A percentile compares a stretch with the other conserved stretches of the same genome.
Evolutionary conservation across 2,113 vertebrate species (phyloP).

Genomic region (Salvator merianae): DNA sequence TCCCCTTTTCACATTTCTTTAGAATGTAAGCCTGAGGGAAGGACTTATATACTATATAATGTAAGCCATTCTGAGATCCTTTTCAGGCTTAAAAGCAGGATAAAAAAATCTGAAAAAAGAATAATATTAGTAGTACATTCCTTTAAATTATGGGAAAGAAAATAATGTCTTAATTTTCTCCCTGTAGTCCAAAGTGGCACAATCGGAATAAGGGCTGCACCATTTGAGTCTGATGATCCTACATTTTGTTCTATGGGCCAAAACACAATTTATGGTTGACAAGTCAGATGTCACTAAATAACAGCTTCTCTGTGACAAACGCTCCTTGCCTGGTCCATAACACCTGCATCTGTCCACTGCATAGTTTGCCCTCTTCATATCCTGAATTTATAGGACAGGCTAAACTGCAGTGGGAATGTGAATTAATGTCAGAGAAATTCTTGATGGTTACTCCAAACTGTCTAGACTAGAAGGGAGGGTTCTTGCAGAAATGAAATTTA

Average conservation of each 20-base stretch:
- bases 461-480: neutral
- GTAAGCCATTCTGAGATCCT: too few species aligned
- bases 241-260: neutral
- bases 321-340: neutral
- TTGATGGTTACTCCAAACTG: neutral
- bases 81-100: too few species aligned
- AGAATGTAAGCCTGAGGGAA: too few species aligned
- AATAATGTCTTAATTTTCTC: too few species aligned
- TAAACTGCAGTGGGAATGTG: neutral
- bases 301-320: neutral
- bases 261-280: neutral
- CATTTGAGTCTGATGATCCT: neutral
- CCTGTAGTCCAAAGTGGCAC: neutral
- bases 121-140: neutral
- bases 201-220: neutral
- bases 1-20: too few species aligned
- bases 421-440: neutral
- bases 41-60: too few species aligned
- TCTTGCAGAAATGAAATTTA: neutral
- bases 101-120: too few species aligned
- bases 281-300: neutral
- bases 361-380: neutral
- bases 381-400: too few species aligned
- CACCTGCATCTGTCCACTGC: neutral
- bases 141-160: neutral